These are phyloP conservation scores for Progne subis DNA, from an alignment of 2,113 vertebrate genomes.

Conservation along the genomic window DNA sequence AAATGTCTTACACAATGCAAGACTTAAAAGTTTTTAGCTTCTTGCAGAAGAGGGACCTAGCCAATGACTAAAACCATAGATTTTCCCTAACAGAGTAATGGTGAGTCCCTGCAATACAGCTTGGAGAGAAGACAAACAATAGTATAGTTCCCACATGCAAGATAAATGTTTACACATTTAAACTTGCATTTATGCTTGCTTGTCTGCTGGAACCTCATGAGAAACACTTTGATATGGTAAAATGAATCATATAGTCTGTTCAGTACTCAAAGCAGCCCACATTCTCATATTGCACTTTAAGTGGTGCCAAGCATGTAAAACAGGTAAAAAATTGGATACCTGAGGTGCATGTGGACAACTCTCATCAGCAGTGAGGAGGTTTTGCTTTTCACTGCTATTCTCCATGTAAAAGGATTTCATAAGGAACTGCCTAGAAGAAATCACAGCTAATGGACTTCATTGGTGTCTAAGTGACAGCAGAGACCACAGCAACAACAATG, in stretches of 20 bases:
- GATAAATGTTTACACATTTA: not conserved
- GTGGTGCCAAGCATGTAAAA: not conserved
- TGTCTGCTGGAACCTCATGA: not conserved
- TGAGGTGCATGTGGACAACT: rapidly evolving
- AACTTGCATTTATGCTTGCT: not conserved
- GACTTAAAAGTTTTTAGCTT: not conserved
- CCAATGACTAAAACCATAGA: not conserved
- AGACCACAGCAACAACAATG: not conserved
- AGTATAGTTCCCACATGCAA: not conserved
- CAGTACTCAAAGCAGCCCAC: not conserved
- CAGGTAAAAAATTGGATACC: not conserved
- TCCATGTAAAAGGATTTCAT: not conserved
- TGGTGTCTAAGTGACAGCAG: not conserved
- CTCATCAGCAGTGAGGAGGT: not conserved
- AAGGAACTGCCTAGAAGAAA: not conserved
- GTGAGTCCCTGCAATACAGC: not conserved
- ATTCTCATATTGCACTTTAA: not conserved
- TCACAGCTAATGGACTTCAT: not conserved
- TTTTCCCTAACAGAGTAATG: not conserved
- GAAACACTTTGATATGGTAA: not conserved
- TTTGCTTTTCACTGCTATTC: not conserved
- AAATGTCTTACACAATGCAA: not conserved
- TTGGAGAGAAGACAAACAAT: not conserved
- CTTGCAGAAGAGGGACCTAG: not conserved
- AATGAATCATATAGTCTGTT: not conserved